Conservation (phyloP, 2,113 vertebrate species). For the Cisticola juncidis region DNA sequence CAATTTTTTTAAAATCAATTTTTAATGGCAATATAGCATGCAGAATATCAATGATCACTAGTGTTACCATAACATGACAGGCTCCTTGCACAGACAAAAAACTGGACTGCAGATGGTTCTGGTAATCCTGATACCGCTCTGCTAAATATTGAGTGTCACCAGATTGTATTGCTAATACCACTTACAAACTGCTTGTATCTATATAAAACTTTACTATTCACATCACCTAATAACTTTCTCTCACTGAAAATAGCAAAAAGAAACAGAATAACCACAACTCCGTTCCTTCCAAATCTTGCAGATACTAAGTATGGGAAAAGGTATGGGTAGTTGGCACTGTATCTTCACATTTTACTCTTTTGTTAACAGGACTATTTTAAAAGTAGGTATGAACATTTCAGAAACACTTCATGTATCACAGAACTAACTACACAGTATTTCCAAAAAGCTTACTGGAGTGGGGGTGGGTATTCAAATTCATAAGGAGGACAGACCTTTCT, state of each 20-base stretch:
- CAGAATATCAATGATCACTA: neutral
- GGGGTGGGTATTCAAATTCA: neutral
- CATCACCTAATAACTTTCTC: neutral
- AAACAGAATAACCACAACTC: neutral
- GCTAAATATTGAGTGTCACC: neutral
- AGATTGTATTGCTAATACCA: neutral
- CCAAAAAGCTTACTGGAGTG: neutral
- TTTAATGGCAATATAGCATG: neutral
- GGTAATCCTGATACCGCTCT: neutral
- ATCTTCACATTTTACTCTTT: neutral
- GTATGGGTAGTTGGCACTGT: fast-evolving
- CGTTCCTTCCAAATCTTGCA: neutral
- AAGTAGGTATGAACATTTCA: neutral
- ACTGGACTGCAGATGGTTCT: neutral
- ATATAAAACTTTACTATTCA: neutral
- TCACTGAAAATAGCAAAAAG: neutral
- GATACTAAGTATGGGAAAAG: neutral
- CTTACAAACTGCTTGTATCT: neutral
- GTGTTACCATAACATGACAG: neutral
- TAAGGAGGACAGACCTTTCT: neutral
- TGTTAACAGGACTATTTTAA: neutral
- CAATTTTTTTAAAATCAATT: neutral
- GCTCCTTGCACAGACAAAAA: neutral
- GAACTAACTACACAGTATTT: neutral
- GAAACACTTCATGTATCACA: neutral